Evolutionary conservation across 1,140 invertebrate genomes (phyloP), one percentile per base, ranked within the genome.

Genomic region (Dufourea novaeangliae): DNA sequence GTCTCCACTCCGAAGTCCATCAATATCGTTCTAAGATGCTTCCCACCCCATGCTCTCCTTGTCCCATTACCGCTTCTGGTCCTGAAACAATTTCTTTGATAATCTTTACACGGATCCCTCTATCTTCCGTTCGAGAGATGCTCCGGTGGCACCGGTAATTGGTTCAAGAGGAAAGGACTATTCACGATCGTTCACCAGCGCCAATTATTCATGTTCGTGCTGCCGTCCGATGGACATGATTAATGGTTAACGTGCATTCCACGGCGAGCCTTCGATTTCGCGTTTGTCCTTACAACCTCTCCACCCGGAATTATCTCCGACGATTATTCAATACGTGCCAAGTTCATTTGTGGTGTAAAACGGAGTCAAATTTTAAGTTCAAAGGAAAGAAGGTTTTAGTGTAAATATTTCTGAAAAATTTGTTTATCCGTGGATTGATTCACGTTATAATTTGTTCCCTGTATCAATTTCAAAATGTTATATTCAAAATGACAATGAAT

Each of bases 151-250:
- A 34, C 25, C 22, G 78, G 54, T 84, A 84, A 84, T 84, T 84
- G 82, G 80, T 80, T 77, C 72, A 52, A 80, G 78, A 72, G 82
- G 73, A 80, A 84, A 77, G 77, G 59, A 80, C 46, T 56, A 63
- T 72, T 79, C 70, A 68, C 77, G 70, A 46, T 73, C 66, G 46
- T 61, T 70, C 32, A 41, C 77, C 77, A 46, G 44, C 69, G 57
- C 62, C 81, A 79, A 84, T 84, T 84, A 84, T 84, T 84, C 82
- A 83, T 75, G 71, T 73, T 69, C 77, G 62, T 84, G 78, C 72
- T 52, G 75, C 68, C 37, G 64, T 34, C 50, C 77, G 77, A 83
- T 83, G 34, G 27, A 22, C 61, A 39, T 83, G 82, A 84, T 84
- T 84, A 84, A 84, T 73, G 82, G 71, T 69, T 54, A 32, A 66